phyloP scores from a whole-genome alignment of 2,113 vertebrate genomes.

The Gasterosteus aculeatus region DNA sequence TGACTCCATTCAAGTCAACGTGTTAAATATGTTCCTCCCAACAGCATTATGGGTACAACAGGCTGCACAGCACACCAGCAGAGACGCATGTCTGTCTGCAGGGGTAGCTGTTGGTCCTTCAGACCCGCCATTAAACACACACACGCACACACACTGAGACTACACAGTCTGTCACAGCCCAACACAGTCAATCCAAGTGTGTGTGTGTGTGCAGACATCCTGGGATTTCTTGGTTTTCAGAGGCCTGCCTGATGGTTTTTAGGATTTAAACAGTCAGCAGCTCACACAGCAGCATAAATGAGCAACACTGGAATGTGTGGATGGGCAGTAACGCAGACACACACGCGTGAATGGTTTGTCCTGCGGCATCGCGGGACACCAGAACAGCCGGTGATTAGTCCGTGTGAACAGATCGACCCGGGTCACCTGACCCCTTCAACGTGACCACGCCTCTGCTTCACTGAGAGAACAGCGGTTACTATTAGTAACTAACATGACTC shows the following conservation, averaged over 20 bases:
- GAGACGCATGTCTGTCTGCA: conserved; percentile 19
- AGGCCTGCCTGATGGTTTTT: conserved; percentile 19
- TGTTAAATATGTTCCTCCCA: conserved; percentile 15
- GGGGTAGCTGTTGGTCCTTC: conserved; percentile 59
- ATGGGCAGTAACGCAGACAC: background rate
- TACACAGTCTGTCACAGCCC: conserved; percentile 15
- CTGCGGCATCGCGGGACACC: background rate
- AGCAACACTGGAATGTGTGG: conserved; percentile 11
- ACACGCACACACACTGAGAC: background rate
- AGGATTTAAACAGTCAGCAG: conserved; percentile 27
- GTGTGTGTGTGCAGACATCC: conserved; percentile 6
- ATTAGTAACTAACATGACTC: background rate
- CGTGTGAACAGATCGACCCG: background rate
- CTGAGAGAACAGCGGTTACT: background rate
- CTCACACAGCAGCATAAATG: conserved; percentile 29
- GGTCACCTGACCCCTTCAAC: background rate
- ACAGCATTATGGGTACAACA: background rate
- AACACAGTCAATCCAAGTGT: background rate
- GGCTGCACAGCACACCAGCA: background rate
- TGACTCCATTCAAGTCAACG: background rate
- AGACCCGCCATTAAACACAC: conserved; percentile 9
- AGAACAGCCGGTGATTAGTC: background rate
- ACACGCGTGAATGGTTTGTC: background rate
- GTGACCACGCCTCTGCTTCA: background rate
- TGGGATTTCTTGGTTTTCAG: conserved; percentile 32